These are phyloP conservation scores for Cariama cristata DNA, from an alignment of 2,113 vertebrate species.

Conservation along the genomic window DNA sequence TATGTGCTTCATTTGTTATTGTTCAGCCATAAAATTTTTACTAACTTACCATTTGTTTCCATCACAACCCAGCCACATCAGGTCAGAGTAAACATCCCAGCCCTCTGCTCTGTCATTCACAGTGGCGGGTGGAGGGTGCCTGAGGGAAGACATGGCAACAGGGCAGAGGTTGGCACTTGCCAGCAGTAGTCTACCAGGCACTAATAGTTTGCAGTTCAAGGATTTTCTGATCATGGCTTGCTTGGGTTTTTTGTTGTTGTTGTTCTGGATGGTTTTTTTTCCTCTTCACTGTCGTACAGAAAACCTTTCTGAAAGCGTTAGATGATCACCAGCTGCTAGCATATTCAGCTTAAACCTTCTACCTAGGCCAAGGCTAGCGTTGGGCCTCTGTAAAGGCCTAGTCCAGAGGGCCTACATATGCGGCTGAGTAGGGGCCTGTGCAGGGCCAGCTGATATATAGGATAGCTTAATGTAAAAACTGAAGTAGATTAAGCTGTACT, in stretches of 20 bases:
- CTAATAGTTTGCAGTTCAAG: not conserved
- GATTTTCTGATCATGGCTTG: not conserved
- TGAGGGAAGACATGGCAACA: not conserved
- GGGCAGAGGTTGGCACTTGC: not conserved
- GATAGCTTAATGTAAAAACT: not conserved
- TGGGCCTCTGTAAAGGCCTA: not conserved
- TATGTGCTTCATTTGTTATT: not conserved
- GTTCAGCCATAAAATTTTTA: not conserved
- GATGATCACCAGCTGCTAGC: too few species aligned
- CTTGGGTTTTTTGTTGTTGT: not conserved
- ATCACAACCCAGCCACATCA: rapidly evolving
- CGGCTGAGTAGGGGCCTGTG: not conserved
- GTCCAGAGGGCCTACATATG: rapidly evolving
- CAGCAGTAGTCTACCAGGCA: not conserved
- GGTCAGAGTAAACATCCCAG: not conserved
- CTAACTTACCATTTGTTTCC: not conserved
- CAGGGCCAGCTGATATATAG: not conserved
- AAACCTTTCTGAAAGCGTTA: not conserved
- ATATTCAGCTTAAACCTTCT: not conserved
- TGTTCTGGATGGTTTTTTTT: not conserved
- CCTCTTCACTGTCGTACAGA: rapidly evolving
- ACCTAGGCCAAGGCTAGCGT: too few species aligned
- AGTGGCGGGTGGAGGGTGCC: rapidly evolving
- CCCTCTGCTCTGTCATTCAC: not conserved
- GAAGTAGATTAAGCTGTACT: not conserved